Evolutionary conservation across 2,113 vertebrate genomes (phyloP), one percentile per base, ranked within the genome.

Genomic region (Dipodomys spectabilis): DNA sequence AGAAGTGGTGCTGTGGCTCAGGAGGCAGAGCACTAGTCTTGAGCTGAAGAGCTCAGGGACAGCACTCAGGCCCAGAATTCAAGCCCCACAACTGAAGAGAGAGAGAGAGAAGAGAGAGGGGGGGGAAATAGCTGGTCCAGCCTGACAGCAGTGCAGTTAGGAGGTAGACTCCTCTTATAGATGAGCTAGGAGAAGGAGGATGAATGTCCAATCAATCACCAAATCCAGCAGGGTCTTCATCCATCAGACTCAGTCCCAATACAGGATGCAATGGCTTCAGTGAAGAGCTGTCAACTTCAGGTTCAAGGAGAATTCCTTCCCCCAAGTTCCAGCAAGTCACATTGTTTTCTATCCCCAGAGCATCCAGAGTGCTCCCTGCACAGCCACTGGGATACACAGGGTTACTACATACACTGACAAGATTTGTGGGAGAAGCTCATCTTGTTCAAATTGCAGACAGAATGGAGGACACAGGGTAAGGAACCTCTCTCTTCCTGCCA

Each of bases 121-220:
- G 35, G 4, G 35, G 35, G 35, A 6, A 6, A 39, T 32, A 28
- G 35, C 10, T n/a, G 39, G 45, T 30, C 75, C 27, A 30, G 10
- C 1, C 20, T 4, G 4, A 18, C 0, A 18, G n/a, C 1, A 39
- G 15, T 7, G 20, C 1, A 4, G 8, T 20, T 16, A 80, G 82
- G 28, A 69, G 3, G 4, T 20, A 13, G 4, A 32, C 16, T 13
- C 15, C 3, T 39, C 19, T 79, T 49, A 7, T 2, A 0, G 39
- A 94, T 78, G 23, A 6, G 18, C 4, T 5, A 8, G 5, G 1
- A 25, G 15, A 7, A 18, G 7, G 32, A 27, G 5, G 5, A 30
- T 62, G 18, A 71, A 64, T 13, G 1, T 65, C 18, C 53, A 57
- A 57, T 13, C n/a, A 23, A 45, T 69, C 35, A 39, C 62, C 72